Conservation (phyloP, 2,113 vertebrate species). For the Ranitomeya variabilis region DNA sequence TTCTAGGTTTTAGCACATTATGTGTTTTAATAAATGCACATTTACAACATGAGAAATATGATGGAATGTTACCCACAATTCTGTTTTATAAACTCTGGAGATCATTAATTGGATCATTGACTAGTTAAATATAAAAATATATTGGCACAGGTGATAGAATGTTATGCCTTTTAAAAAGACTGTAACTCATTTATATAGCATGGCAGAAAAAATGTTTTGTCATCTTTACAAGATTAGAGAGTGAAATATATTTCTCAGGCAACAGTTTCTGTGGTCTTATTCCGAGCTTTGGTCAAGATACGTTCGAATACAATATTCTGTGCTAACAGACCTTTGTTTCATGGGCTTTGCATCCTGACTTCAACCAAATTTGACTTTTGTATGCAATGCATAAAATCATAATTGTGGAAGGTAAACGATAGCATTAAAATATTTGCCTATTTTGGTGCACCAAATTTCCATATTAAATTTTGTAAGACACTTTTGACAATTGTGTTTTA, state of each 20-base stretch:
- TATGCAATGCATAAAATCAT: too few relatives aligned
- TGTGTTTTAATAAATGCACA: slow-evolving; percentile 15
- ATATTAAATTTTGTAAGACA: too few relatives aligned
- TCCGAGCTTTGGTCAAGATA: background rate
- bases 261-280: slow-evolving; percentile 10
- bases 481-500: too few relatives aligned
- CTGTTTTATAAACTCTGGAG: slow-evolving; percentile 34
- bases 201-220: slow-evolving; percentile 29
- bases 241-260: slow-evolving; percentile 16
- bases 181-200: slow-evolving; percentile 42
- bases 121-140: slow-evolving; percentile 47
- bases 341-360: background rate
- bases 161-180: slow-evolving; percentile 17
- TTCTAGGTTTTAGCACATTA: background rate
- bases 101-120: slow-evolving; percentile 50
- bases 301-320: background rate
- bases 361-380: too few relatives aligned
- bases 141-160: slow-evolving; percentile 41
- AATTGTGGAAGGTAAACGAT: too few relatives aligned
- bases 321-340: background rate
- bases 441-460: too few relatives aligned
- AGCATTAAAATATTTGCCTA: too few relatives aligned
- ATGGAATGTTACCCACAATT: slow-evolving; percentile 30
- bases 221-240: slow-evolving; percentile 33
- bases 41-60: slow-evolving; percentile 26